phyloP scores from a whole-genome alignment of 2,888 invertebrate genomes.

The Erannis defoliaria region DNA sequence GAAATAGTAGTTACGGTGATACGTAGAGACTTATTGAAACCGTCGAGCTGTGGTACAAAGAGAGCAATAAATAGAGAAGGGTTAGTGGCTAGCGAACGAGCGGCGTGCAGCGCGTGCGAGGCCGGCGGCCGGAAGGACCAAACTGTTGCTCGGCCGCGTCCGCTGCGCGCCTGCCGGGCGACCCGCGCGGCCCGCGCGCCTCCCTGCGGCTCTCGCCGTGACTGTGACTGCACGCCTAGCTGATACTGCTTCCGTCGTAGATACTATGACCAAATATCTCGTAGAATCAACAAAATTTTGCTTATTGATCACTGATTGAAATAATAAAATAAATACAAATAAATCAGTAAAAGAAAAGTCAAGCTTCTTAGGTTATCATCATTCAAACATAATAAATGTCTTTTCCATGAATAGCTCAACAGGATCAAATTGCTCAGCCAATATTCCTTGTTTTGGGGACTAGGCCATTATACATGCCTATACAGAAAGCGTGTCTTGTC shows the following conservation, averaged over 20 bases:
- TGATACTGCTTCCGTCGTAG: slow-evolving; percentile 25
- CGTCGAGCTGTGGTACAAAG: slow-evolving; percentile 84
- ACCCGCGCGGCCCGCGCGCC: slow-evolving; percentile 19
- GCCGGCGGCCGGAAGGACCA: slow-evolving; percentile 66
- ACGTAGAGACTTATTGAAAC: slow-evolving; percentile 85
- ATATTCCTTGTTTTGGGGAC: neutral
- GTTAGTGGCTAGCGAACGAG: slow-evolving; percentile 68
- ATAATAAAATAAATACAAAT: neutral
- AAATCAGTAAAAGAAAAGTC: neutral
- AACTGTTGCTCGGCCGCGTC: slow-evolving; percentile 62
- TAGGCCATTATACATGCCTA: neutral
- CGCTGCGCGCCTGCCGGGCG: slow-evolving; percentile 30
- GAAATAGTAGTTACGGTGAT: slow-evolving; percentile 79
- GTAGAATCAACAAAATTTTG: neutral
- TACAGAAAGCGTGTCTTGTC: neutral
- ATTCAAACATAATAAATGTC: too few species aligned
- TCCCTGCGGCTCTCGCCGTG: neutral
- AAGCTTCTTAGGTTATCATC: too few species aligned
- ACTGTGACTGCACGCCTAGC: slow-evolving; percentile 13
- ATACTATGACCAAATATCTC: slow-evolving; percentile 15
- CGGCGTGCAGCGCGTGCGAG: slow-evolving; percentile 68
- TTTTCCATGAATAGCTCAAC: neutral
- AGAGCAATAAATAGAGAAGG: slow-evolving; percentile 76
- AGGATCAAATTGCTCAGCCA: neutral
- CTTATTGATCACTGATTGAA: neutral